Conservation (phyloP, 2,888 invertebrate genomes). For the Leptodirus hochenwartii region DNA sequence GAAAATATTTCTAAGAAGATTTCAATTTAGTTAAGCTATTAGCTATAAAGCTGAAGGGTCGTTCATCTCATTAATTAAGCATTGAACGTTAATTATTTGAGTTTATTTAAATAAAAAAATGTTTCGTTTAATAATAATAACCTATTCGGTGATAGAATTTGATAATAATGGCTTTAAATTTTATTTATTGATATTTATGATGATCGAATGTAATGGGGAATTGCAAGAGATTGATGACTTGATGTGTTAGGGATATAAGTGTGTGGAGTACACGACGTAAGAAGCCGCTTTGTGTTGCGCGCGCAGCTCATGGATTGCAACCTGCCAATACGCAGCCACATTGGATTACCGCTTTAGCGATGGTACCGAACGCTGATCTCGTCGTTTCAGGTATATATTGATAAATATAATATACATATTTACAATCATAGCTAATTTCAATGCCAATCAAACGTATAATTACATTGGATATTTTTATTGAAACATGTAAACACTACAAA, state of each 20-base stretch:
- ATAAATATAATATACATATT: constrained; percentile 1
- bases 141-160: too few species aligned
- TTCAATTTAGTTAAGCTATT: too few species aligned
- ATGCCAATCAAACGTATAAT: too few species aligned
- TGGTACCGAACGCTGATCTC: constrained; percentile 72
- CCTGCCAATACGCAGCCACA: constrained; percentile 44
- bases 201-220: constrained; percentile 2
- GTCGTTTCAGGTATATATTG: constrained; percentile 54
- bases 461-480: too few species aligned
- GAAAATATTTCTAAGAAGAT: too few species aligned
- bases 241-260: constrained; percentile 32
- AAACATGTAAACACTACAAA: too few species aligned
- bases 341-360: constrained; percentile 75
- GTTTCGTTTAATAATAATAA: too few species aligned
- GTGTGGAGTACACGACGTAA: constrained; percentile 75
- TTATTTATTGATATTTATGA: constrained; percentile 3
- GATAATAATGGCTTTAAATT: constrained; percentile 2
- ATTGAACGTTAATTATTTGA: too few species aligned
- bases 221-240: constrained; percentile 17
- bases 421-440: constrained; percentile 13
- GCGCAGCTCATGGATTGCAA: constrained; percentile 55
- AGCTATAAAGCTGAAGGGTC: too few species aligned
- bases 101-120: too few species aligned
- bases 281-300: constrained; percentile 55
- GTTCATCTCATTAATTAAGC: too few species aligned